A percentile compares a stretch with the other conserved stretches of the same genome.
Conservation (phyloP, 2,113 vertebrate genomes). For the Chlorodrepanis virens region DNA sequence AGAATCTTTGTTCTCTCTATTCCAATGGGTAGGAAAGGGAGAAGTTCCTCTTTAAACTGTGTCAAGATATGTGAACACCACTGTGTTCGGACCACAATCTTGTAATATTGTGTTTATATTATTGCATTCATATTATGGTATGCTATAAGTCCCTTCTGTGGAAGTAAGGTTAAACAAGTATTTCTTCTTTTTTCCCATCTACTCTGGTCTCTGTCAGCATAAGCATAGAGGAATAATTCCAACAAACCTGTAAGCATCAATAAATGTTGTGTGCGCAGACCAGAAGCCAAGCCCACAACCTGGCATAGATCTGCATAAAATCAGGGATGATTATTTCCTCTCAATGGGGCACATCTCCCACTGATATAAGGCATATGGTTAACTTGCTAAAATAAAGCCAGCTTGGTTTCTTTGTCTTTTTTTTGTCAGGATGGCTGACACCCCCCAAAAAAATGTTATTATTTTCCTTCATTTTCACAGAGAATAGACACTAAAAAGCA, state of each 20-base stretch:
- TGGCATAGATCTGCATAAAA: background rate
- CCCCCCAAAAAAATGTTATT: background rate
- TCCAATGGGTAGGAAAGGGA: background rate
- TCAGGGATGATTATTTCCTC: conserved; percentile 2
- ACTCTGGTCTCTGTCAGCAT: background rate
- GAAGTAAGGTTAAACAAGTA: background rate
- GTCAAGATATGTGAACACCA: background rate
- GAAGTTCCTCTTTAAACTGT: background rate
- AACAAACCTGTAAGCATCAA: background rate
- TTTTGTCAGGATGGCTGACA: background rate
- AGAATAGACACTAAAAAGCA: background rate
- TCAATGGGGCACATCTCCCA: background rate
- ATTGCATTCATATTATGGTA: background rate
- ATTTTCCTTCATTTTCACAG: background rate
- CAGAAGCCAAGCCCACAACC: background rate
- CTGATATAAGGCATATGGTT: background rate
- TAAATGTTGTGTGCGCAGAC: background rate
- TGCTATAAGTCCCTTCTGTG: background rate
- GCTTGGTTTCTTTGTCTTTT: background rate
- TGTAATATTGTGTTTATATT: background rate
- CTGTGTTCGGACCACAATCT: background rate
- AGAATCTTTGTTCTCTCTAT: background rate
- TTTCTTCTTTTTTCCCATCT: background rate
- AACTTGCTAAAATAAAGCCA: conserved; percentile 23
- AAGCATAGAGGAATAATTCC: background rate